Evolutionary conservation across 2,888 invertebrate species (phyloP), one percentile per base, ranked within the genome.

Genomic region (Rotaria socialis): DNA sequence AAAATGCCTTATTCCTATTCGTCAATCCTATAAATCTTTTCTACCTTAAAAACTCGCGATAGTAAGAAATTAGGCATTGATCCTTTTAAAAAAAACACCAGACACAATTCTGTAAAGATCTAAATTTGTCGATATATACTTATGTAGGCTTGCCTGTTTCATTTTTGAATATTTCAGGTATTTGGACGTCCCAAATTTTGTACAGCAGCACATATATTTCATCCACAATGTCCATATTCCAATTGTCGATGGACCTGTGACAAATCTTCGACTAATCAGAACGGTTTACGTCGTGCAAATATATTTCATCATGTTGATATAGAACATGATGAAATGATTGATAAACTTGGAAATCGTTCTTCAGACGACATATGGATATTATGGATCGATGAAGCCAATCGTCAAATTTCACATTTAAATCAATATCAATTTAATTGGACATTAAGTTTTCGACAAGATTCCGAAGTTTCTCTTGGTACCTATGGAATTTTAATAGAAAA

Each of bases 341-440:
- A 56, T 80, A 85, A 85, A 41, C 35, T 86, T 41, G 2, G 58
- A 84, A 74, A 86, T 52, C 85, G 85, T 84, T 75, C 85, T 8
- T 50, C 60, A 27, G 75, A 85, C 56, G 80, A 80, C 5, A 84
- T 86, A n/a, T 86, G 85, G 85, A 75, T 86, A 22, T 60, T 86
- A 60, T 86, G 86, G 86, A 86, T 85, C 24, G 86, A 86, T 56
- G 86, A 86, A 85, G 85, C 86, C 4, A 85, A 75, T n/a, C 24
- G 16, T 55, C 14, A 67, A 14, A 27, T 75, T 24, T 11, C 41
- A 52, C 27, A 84, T 35, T 85, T 86, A 50, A 85, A 86, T 56
- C 52, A 60, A 27, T 80, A 80, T 80, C 41, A 80, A 22, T 86
- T 86, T 41, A 86, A 86, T 86, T 86, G 86, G 86, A 86, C 86